Percentiles rank a stretch among this genome's conserved stretches.
phyloP scores from a whole-genome alignment of 2,797 vertebrate species.

The Anabacerthia variegaticeps region DNA sequence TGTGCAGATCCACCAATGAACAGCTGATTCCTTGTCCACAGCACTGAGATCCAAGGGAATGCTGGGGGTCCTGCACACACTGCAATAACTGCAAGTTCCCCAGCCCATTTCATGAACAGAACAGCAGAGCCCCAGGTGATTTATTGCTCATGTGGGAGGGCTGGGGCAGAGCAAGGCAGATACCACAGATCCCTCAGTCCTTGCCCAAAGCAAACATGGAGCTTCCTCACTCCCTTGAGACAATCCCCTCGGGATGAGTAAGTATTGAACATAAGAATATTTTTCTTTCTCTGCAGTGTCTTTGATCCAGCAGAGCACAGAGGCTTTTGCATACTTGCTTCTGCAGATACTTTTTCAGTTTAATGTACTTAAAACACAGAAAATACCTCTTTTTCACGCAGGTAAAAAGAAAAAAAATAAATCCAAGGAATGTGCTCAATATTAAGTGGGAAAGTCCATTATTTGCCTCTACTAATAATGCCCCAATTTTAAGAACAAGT shows the following conservation, averaged over 20 bases:
- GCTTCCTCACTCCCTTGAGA: neutral
- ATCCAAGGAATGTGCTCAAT: neutral
- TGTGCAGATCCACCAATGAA: neutral
- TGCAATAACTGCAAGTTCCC: neutral
- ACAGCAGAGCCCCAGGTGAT: neutral
- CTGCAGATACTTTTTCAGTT: neutral
- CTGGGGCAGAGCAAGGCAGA: neutral
- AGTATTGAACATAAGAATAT: neutral
- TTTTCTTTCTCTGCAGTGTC: neutral
- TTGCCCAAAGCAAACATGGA: neutral
- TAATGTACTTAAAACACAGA: neutral
- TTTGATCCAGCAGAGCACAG: neutral
- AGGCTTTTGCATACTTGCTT: neutral
- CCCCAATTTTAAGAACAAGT: neutral
- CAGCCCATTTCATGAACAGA: neutral
- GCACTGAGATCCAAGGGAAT: accelerated
- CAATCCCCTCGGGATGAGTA: neutral
- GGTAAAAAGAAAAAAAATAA: neutral
- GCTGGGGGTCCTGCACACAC: neutral
- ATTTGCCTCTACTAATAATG: neutral
- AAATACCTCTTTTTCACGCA: neutral
- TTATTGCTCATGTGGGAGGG: neutral
- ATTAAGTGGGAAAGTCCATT: neutral
- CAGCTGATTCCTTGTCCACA: neutral
- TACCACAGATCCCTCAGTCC: neutral